These are phyloP conservation scores for Chelmon rostratus DNA, from an alignment of 2,797 vertebrate genomes.

Conservation along the genomic window DNA sequence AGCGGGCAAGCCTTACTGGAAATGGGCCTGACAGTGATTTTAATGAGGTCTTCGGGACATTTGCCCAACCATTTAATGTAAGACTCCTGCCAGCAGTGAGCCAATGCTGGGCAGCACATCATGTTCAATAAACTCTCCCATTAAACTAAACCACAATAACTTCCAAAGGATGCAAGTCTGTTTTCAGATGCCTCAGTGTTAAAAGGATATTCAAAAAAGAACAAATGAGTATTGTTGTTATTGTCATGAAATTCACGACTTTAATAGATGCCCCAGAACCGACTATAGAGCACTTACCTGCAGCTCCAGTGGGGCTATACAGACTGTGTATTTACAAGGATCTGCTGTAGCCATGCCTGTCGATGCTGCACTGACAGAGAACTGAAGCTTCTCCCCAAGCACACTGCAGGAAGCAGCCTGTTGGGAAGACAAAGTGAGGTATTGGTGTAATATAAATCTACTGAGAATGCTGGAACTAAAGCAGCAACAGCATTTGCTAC, in stretches of 20 bases:
- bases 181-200: not conserved
- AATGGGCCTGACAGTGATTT: slow-evolving; percentile 52
- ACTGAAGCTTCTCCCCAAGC: slow-evolving; percentile 88
- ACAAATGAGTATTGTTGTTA: not conserved
- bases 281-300: slow-evolving; percentile 85
- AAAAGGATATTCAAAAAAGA: slow-evolving; percentile 1
- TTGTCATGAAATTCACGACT: not conserved
- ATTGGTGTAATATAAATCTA: slow-evolving; percentile 33
- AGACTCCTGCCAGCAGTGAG: slow-evolving; percentile 54
- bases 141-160: slow-evolving; percentile 40
- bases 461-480: not conserved
- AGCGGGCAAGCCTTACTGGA: slow-evolving; percentile 28
- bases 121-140: slow-evolving; percentile 61
- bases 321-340: slow-evolving; percentile 84
- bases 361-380: slow-evolving; percentile 79
- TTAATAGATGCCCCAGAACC: not conserved
- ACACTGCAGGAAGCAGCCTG: slow-evolving; percentile 90
- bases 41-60: slow-evolving; percentile 63
- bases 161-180: slow-evolving; percentile 29
- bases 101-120: slow-evolving; percentile 54
- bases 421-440: slow-evolving; percentile 45
- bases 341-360: slow-evolving; percentile 35
- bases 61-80: slow-evolving; percentile 58
- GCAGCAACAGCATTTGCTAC: slow-evolving; percentile 4
- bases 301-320: slow-evolving; percentile 89